Conservation (phyloP, 2,888 invertebrate genomes). For the Parthenolecanium corni region DNA sequence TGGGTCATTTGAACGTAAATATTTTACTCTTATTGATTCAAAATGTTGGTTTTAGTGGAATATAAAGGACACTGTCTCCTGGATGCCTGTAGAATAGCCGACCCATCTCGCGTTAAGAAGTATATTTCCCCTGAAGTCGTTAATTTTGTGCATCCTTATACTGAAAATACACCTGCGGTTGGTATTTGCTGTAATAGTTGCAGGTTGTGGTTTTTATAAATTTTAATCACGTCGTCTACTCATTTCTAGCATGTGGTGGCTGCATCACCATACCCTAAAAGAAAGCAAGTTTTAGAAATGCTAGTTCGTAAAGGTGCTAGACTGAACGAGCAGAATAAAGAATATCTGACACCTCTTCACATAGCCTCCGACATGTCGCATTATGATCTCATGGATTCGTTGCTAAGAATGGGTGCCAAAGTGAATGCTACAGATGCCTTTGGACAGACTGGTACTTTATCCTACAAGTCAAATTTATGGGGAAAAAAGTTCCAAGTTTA, state of each 20-base stretch:
- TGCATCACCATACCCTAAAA: slow-evolving; percentile 69
- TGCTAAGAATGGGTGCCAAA: slow-evolving; percentile 80
- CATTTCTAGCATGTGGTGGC: slow-evolving; percentile 59
- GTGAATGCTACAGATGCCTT: slow-evolving; percentile 80
- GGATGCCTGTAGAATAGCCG: slow-evolving; percentile 76
- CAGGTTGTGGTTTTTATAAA: too few species aligned
- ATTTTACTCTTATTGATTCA: too few species aligned
- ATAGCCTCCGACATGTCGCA: slow-evolving; percentile 80
- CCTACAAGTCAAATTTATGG: background rate
- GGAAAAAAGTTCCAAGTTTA: too few species aligned
- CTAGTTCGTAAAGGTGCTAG: slow-evolving; percentile 78
- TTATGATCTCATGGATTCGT: slow-evolving; percentile 79
- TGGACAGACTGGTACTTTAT: slow-evolving; percentile 66
- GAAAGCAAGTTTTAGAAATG: slow-evolving; percentile 79
- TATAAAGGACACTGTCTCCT: slow-evolving; percentile 82
- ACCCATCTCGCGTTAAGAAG: slow-evolving; percentile 79
- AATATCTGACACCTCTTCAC: slow-evolving; percentile 81
- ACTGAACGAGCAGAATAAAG: slow-evolving; percentile 89
- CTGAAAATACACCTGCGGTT: slow-evolving; percentile 71
- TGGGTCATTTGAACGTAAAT: background rate
- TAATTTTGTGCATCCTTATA: slow-evolving; percentile 82
- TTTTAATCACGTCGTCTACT: too few species aligned
- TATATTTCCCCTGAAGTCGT: slow-evolving; percentile 65
- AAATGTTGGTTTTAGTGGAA: slow-evolving; percentile 54
- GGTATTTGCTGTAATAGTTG: slow-evolving; percentile 8